A percentile compares a stretch with the other conserved stretches of the same genome.
These are phyloP conservation scores for Alexandromys oeconomus DNA, from an alignment of 2,797 vertebrate genomes.

Conservation along the genomic window DNA sequence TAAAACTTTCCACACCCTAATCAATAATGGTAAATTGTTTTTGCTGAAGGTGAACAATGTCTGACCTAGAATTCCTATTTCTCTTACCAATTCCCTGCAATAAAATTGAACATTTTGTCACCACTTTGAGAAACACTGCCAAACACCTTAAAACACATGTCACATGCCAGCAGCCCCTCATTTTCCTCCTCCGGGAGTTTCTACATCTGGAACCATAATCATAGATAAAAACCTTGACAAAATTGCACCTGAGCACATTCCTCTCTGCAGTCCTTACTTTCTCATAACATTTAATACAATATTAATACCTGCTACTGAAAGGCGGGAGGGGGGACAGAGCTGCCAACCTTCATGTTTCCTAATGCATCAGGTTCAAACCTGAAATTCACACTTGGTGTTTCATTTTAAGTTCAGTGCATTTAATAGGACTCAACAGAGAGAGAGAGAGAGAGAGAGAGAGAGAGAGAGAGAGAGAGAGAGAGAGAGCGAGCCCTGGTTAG, in stretches of 20 bases:
- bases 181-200: slow-evolving; percentile 86
- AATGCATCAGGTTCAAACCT: slow-evolving; percentile 89
- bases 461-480: slow-evolving; percentile 66
- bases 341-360: slow-evolving; percentile 89
- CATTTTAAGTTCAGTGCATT: slow-evolving; percentile 91
- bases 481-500: slow-evolving; percentile 83
- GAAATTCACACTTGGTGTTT: slow-evolving; percentile 90
- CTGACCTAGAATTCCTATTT: slow-evolving; percentile 85
- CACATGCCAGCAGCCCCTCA: slow-evolving; percentile 89
- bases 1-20: slow-evolving; percentile 74
- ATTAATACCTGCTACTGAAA: slow-evolving; percentile 90
- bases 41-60: slow-evolving; percentile 78
- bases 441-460: slow-evolving; percentile 82
- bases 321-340: slow-evolving; percentile 78
- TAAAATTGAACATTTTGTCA: slow-evolving; percentile 91
- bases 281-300: slow-evolving; percentile 90
- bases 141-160: slow-evolving; percentile 91
- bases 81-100: slow-evolving; percentile 85
- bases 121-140: slow-evolving; percentile 90
- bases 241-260: slow-evolving; percentile 88
- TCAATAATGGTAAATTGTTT: slow-evolving; percentile 79
- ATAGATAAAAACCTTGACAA: slow-evolving; percentile 91
- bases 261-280: slow-evolving; percentile 86
- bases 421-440: slow-evolving; percentile 91
- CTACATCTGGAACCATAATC: slow-evolving; percentile 91